Conservation (phyloP, 2,797 vertebrate genomes). For the Neosalanx taihuensis region DNA sequence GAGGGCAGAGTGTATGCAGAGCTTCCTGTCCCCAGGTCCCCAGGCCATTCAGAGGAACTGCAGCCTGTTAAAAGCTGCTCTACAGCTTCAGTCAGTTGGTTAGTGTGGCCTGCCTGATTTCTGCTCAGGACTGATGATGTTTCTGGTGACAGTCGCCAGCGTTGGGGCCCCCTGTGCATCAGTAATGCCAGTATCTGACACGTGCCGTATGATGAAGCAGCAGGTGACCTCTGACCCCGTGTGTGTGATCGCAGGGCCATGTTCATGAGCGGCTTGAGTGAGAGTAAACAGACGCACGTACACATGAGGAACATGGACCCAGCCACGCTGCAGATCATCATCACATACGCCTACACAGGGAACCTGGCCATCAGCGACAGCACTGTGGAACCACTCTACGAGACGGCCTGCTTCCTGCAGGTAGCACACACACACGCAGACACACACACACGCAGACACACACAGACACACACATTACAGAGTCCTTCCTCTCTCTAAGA, state of each 20-base stretch:
- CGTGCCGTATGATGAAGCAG: not conserved
- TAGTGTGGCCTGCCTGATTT: not conserved
- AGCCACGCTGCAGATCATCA: constrained; percentile 92
- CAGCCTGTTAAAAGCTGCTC: not conserved
- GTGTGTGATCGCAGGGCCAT: constrained; percentile 79
- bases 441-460: not conserved
- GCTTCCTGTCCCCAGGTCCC: constrained; percentile 2
- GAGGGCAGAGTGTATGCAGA: not conserved
- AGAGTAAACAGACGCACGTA: constrained; percentile 98
- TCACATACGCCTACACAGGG: constrained; percentile 96
- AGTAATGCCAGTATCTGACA: no score
- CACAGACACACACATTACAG: not conserved
- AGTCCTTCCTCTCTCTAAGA: no score
- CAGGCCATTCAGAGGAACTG: not conserved
- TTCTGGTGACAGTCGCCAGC: not conserved
- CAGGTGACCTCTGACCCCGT: not conserved
- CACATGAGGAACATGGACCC: constrained; percentile 95
- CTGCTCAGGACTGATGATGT: not conserved
- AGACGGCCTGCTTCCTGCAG: constrained; percentile 98
- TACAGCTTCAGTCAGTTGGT: not conserved
- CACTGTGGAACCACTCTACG: constrained; percentile 96
- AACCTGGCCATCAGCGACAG: constrained; percentile 91
- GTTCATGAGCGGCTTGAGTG: constrained; percentile 98
- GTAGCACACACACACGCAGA: constrained; percentile 62
- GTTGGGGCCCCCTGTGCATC: no score